Conservation (phyloP, 1,140 invertebrate species). For the Trichomalopsis sarcophagae region DNA sequence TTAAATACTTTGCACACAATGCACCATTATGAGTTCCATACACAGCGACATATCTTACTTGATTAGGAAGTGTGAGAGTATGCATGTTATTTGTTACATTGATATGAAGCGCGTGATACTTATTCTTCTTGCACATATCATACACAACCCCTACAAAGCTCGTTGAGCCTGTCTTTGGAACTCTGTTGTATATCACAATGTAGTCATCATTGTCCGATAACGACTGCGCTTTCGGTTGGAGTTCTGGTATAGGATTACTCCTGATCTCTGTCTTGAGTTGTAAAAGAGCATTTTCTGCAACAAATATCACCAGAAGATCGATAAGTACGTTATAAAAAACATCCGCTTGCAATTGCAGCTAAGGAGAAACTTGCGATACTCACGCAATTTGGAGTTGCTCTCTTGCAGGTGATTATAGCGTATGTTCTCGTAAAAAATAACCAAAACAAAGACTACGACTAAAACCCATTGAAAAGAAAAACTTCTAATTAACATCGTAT, state of each 20-base stretch:
- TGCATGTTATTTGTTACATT: conserved; percentile 98
- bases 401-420: conserved; percentile 64
- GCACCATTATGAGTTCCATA: background rate
- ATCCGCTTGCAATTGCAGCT: background rate
- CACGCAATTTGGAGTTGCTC: conserved; percentile 65
- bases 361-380: conserved; percentile 54
- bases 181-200: conserved; percentile 95
- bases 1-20: conserved; percentile 27
- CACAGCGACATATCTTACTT: conserved; percentile 75
- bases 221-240: conserved; percentile 15
- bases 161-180: conserved; percentile 99
- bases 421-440: conserved; percentile 65
- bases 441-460: conserved; percentile 60
- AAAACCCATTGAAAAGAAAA: conserved; percentile 67
- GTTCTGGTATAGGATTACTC: conserved; percentile 51
- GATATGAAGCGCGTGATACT: conserved; percentile 96
- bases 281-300: conserved; percentile 63
- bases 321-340: conserved; percentile 31
- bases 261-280: conserved; percentile 61
- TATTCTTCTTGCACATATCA: conserved; percentile 94
- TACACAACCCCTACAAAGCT: conserved; percentile 98
- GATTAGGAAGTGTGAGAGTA: conserved; percentile 93
- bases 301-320: conserved; percentile 22
- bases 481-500: conserved; percentile 69
- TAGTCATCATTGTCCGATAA: conserved; percentile 75